Evolutionary conservation across 2,888 invertebrate genomes (phyloP).

Genomic region (Eilema depressum): DNA sequence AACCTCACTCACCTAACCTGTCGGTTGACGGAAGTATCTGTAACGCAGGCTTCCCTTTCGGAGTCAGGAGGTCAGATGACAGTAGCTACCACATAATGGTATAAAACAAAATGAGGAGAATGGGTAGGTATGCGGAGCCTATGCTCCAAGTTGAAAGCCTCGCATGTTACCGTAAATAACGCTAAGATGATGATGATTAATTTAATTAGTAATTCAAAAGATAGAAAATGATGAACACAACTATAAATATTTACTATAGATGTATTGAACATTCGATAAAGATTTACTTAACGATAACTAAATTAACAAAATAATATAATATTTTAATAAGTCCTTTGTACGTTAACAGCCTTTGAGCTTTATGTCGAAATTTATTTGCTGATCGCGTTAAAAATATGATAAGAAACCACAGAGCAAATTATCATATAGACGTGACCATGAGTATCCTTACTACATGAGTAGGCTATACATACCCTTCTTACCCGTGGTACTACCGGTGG

Average conservation of each 20-base stretch:
- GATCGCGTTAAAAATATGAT: conserved; percentile 67
- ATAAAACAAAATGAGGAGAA: too few species aligned
- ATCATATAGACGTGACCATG: background rate
- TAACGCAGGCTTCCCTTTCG: too few species aligned
- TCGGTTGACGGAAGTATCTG: too few species aligned
- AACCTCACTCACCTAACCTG: too few species aligned
- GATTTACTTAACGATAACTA: conserved; percentile 38
- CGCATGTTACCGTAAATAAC: accelerated
- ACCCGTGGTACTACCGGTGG: too few species aligned
- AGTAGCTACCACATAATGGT: too few species aligned
- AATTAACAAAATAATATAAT: conserved; percentile 63
- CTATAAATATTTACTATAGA: background rate
- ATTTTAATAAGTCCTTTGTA: conserved; percentile 79
- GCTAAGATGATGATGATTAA: background rate
- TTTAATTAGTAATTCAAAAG: too few species aligned
- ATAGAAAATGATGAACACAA: too few species aligned
- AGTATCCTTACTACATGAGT: too few species aligned
- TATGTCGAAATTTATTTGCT: conserved; percentile 61
- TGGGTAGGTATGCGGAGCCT: too few species aligned
- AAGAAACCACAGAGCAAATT: conserved; percentile 48
- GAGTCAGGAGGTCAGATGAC: too few species aligned
- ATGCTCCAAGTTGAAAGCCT: background rate
- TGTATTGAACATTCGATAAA: background rate
- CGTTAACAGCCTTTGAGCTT: conserved; percentile 63
- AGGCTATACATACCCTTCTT: too few species aligned